Base-by-base conservation (phyloP, 2,113 vertebrate species). In the Urocynchramus pylzowi region DNA sequence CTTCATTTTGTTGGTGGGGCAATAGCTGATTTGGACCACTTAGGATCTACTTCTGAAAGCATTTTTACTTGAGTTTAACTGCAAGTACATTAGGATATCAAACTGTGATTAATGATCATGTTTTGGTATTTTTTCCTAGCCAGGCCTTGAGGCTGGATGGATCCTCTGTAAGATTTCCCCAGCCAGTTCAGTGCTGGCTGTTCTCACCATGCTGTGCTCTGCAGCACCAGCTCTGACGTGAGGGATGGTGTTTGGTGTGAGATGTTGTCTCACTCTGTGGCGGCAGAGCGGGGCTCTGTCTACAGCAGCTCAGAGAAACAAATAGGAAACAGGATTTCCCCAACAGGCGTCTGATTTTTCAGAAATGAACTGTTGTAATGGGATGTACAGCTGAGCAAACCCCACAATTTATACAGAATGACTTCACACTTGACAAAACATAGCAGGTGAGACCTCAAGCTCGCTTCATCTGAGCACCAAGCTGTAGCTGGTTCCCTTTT, bases 271-370 rank as follows among this genome's bases (percentile, higher is more conserved):
- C 30, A 0, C 54, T 53, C 63, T 68, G 87, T 22, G 1, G 91
- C 0, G 0, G 31, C 2, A 0, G 68, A 30, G 64, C 37, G 4
- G 17, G 75, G 23, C 54, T 71, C 81, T 54, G 45, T 53, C 50
- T 57, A 12, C 63, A 64, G 57, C 70, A 56, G 3, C 71, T 81
- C 26, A 15, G 54, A 86, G 56, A 56, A 85, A 73, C 45, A 87
- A 94, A 61, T 54, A 86, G 91, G 75, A 95, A 97, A 86, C 85
- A 86, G 92, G 78, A 96, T 91, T 96, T 96, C 81, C 91, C 50
- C 78, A 56, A 39, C 20, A 90, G 42, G 50, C 35, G 0, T 52
- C 33, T 67, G 79, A 70, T 69, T 95, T 91, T 96, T 86, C 75
- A 88, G 78, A 91, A 69, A 49, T 20, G 41, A 84, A 8, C 26